Evolutionary conservation across 2,888 invertebrate genomes (phyloP), one percentile per base, ranked within the genome.

Genomic region (Acleris literana): DNA sequence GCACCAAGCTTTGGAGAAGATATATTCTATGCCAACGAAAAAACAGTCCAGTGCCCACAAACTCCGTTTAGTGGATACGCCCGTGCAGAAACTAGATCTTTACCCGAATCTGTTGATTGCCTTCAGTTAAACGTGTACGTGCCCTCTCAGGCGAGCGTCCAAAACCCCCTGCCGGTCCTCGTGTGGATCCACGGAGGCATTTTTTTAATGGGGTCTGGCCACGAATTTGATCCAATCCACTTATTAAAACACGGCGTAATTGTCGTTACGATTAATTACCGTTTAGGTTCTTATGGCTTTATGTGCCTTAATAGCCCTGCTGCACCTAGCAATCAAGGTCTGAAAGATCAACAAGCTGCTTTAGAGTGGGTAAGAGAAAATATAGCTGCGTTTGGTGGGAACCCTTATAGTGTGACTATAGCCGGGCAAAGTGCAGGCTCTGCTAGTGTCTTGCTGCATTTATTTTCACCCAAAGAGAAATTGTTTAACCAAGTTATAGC

Each of bases 121-220:
- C 90, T 96, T 0, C 94, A 93, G 67, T 77, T 96, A 6, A 96
- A 96, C 78, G 93, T 96, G 0, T 90, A 83, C 68, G 87, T 89
- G 5, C 92, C 92, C 7, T 81, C 77, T 43, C 69, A 72, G 61
- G 91, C 92, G 2, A 86, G 85, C 60, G 76, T 81, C 6, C 74
- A 70, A n/a, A 88, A 82, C 64, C 90, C 88, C 3, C 68, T 91
- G 48, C 91, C 92, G n/a, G 92, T 92, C 3, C 67, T 92, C 54
- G 85, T 90, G 2, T 92, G 89, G 89, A 83, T 92, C 49, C 91
- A 92, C 52, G 92, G 92, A 17, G 92, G 92, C 43, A 77, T 75
- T 6, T 92, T 88, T 46, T 72, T 67, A 7, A 65, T 69, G 1
- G 91, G 92, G 16, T 84, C 82, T 66, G 87, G 76, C 16, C 83